Evolutionary conservation across 1,140 invertebrate species (phyloP), one percentile per base, ranked within the genome.

Genomic region (Acromyrmex echinatior): DNA sequence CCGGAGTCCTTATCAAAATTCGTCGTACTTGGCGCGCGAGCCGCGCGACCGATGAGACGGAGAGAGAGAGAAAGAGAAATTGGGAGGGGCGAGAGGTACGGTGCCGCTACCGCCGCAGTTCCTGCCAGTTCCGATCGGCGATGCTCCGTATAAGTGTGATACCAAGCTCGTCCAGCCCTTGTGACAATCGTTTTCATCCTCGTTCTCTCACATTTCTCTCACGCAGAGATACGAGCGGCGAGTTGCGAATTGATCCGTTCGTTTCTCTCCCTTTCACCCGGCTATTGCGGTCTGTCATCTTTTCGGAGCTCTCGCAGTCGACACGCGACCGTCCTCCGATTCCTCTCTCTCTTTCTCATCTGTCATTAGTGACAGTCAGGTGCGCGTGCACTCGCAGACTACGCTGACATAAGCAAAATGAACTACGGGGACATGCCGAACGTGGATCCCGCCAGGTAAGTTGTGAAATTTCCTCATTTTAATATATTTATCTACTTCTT

Each of bases 341-440:
- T 60, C n/a, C n/a, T 39, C 0, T 58, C n/a, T 9, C 28, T 65
- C 28, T 6, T 25, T 4, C 60, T 51, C n/a, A 21, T 14, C 35
- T 62, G 31, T 9, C 3, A 5, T 45, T 1, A 51, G 63, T 68
- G 49, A 80, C 18, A 80, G 63, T 10, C 21, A 62, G 53, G 80
- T 82, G 68, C 80, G 68, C 35, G 80, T 82, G 68, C 58, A 81
- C 78, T 71, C 78, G 60, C 45, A 45, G 12, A 45, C n/a, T 45
- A 58, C 79, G 25, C 21, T 51, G 35, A 49, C 14, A 12, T 28
- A 31, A 31, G 62, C 39, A 51, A 4, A 14, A 84, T 84, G 80
- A 84, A 84, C 58, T 84, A 84, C 80, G 80, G 70, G 49, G 70
- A 81, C 56, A 28, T 84, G 70, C 6, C 80, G 25, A 84, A 84